A percentile compares a stretch with the other conserved stretches of the same genome.
phyloP scores from a whole-genome alignment of 2,797 vertebrate species.

The Tinamus major region DNA sequence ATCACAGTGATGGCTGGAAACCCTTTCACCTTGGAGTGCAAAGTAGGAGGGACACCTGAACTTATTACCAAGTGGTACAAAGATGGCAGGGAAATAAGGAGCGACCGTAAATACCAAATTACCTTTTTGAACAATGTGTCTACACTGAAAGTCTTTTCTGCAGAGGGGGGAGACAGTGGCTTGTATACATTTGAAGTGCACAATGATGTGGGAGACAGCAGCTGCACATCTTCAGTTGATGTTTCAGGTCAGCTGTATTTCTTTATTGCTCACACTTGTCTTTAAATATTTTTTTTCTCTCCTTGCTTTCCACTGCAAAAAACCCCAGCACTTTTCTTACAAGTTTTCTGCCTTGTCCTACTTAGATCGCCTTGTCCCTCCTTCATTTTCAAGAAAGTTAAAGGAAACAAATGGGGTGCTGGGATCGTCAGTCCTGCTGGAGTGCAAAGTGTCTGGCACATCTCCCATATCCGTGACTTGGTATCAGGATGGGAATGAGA shows the following conservation, averaged over 20 bases:
- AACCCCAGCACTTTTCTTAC: constrained; percentile 4
- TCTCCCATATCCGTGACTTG: constrained; percentile 92
- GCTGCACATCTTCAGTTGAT: constrained; percentile 91
- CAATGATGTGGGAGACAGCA: constrained; percentile 96
- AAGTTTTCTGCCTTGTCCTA: constrained; percentile 59
- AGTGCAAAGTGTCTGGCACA: constrained; percentile 94
- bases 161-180: constrained; percentile 90
- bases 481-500: constrained; percentile 94
- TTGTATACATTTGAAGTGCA: constrained; percentile 94
- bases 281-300: neutral
- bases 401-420: constrained; percentile 89
- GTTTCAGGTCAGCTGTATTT: constrained; percentile 88
- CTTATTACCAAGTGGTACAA: constrained; percentile 95
- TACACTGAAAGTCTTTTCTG: constrained; percentile 90
- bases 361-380: constrained; percentile 94
- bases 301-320: neutral
- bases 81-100: constrained; percentile 91
- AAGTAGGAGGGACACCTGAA: constrained; percentile 92
- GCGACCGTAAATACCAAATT: constrained; percentile 93
- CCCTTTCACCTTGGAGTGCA: constrained; percentile 91
- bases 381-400: constrained; percentile 92
- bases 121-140: constrained; percentile 89
- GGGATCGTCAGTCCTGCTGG: constrained; percentile 85
- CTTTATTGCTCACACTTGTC: neutral
- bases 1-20: constrained; percentile 94